These are phyloP conservation scores for Speoplatyrhinus poulsoni DNA, from an alignment of 2,113 vertebrate species.

Conservation along the genomic window DNA sequence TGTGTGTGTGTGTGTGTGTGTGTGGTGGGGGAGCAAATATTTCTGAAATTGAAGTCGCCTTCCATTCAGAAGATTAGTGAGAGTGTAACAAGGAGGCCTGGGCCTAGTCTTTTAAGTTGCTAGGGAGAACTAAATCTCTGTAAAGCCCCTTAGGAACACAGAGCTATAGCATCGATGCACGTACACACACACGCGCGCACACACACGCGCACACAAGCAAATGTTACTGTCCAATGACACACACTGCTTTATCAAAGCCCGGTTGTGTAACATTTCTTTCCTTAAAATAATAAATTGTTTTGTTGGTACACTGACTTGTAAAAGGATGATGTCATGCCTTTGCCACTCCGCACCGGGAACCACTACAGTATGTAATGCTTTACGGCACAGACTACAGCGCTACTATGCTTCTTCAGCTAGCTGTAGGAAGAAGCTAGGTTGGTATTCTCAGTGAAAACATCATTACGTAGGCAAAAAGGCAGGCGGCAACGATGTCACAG, in stretches of 20 bases:
- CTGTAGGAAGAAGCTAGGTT: no score
- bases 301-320: no score
- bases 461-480: no score
- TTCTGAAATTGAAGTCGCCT: slow-evolving; percentile 30
- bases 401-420: no score
- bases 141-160: slow-evolving; percentile 35
- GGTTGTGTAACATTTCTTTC: no score
- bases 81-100: slow-evolving; percentile 5
- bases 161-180: background rate
- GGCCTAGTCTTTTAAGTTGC: slow-evolving; percentile 8
- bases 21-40: slow-evolving; percentile 29
- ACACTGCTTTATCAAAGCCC: background rate
- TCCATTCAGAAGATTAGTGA: slow-evolving; percentile 45
- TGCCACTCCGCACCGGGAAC: no score
- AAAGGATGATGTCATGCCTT: no score
- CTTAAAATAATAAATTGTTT: no score
- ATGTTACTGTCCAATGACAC: background rate
- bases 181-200: background rate
- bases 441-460: no score
- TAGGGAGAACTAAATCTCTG: slow-evolving; percentile 45
- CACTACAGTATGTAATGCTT: no score
- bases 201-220: background rate
- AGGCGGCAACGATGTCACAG: no score
- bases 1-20: slow-evolving; percentile 27
- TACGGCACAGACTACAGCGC: no score